Percentiles rank a stretch among this genome's conserved stretches.
phyloP scores from a whole-genome alignment of 2,888 invertebrate genomes.

The Ectemnius lituratus region DNA sequence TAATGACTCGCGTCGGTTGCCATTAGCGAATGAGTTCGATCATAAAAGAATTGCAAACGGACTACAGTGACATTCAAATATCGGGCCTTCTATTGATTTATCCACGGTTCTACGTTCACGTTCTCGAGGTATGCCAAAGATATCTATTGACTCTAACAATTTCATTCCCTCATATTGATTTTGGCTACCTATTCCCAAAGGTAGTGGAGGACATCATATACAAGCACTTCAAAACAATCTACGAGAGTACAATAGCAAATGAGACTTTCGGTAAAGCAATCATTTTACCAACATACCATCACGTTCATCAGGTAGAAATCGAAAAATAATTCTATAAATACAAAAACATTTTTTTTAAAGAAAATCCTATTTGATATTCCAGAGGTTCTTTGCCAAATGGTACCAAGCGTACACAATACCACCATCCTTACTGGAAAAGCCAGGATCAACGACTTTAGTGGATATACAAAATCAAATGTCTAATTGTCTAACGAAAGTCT shows the following conservation, averaged over 20 bases:
- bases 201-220: slow-evolving; percentile 66
- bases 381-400: slow-evolving; percentile 67
- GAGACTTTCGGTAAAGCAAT: slow-evolving; percentile 50
- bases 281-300: slow-evolving; percentile 59
- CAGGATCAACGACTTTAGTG: slow-evolving; percentile 44
- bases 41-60: slow-evolving; percentile 49
- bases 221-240: slow-evolving; percentile 57
- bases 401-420: slow-evolving; percentile 48
- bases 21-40: slow-evolving; percentile 39
- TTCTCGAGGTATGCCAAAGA: slow-evolving; percentile 60
- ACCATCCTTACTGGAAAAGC: slow-evolving; percentile 56
- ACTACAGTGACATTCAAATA: slow-evolving; percentile 50
- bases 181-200: slow-evolving; percentile 41
- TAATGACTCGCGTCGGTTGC: too few species aligned
- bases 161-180: not conserved
- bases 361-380: slow-evolving; percentile 22
- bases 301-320: slow-evolving; percentile 56
- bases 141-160: slow-evolving; percentile 7
- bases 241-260: not conserved
- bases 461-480: slow-evolving; percentile 57
- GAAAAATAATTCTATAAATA: not conserved
- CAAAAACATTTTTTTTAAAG: not conserved
- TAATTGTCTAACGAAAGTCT: slow-evolving; percentile 62
- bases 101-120: slow-evolving; percentile 63
- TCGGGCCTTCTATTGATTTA: slow-evolving; percentile 67